Base-by-base conservation (phyloP, 1,140 invertebrate species). In the Mactra quadrangularis region DNA sequence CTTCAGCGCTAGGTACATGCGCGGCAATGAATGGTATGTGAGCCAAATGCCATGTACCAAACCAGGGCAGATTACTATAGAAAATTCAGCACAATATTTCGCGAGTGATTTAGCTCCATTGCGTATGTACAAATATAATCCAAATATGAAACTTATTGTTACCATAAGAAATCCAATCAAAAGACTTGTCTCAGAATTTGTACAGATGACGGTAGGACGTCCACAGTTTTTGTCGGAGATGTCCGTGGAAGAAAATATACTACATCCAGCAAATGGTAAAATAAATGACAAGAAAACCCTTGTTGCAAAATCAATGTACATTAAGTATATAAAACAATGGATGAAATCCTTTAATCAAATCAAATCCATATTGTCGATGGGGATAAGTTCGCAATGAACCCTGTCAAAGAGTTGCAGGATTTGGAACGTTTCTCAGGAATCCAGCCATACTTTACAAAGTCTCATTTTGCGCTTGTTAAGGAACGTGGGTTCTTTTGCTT, bases 301-400 rank as follows among this genome's bases (percentile, higher is more conserved):
- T 29, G 64, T 68, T 7, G 41, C 64, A 68, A 68, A 68, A 45
- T 68, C 64, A 17, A 19, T 68, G 11, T 68, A 68, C 29, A 68
- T 68, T 1, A 68, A 50, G 29, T 68, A 52, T 50, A 38, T 68
- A 22, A 68, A 47, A 15, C 27, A 31, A 50, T 68, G 64, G 64
- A 31, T 68, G 19, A n/a, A 68, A 25, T 68, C 47, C 19, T 68
- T 68, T n/a, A 50, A 11, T 3, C 33, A 1, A 17, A 68, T 3
- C 64, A 68, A 68, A 68, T 68, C 9, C 64, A 68, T 50, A n/a
- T 68, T 4, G 64, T 68, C 29, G 64, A 68, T n/a, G 41, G 64
- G 7, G 45, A 68, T 25, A 41, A 68, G 19, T 47, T 68, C 29
- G 41, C 64, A 3, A 25, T 15, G 19, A 68, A 68, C 29, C 64